Conservation (phyloP, 2,888 invertebrate species). For the Drosophila atripex region DNA sequence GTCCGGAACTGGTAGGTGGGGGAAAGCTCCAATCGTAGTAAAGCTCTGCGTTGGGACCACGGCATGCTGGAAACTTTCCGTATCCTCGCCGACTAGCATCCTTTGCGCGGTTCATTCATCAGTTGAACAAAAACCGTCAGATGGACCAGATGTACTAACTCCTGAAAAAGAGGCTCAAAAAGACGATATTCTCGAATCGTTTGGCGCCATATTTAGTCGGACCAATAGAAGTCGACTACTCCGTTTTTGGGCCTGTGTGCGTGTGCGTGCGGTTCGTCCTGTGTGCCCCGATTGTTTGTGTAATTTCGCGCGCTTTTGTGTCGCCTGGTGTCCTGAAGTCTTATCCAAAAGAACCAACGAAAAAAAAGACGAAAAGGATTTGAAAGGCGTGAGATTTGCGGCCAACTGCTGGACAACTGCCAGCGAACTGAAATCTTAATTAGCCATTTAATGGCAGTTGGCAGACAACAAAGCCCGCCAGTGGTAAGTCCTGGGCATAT, state of each 20-base stretch:
- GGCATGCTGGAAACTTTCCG: slow-evolving; percentile 59
- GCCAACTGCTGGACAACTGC: slow-evolving; percentile 63
- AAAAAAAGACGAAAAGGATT: slow-evolving; percentile 38
- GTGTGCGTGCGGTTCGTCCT: slow-evolving; percentile 21
- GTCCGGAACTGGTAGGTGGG: slow-evolving; percentile 9
- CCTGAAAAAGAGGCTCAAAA: slow-evolving; percentile 30
- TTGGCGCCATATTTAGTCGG: slow-evolving; percentile 71
- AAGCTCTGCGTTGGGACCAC: slow-evolving; percentile 60
- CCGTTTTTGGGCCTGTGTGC: slow-evolving; percentile 24
- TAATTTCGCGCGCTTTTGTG: slow-evolving; percentile 74
- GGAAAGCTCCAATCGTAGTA: slow-evolving; percentile 64
- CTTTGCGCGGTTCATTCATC: slow-evolving; percentile 70
- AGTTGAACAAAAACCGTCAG: slow-evolving; percentile 71
- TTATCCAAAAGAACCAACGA: slow-evolving; percentile 30
- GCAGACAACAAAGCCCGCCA: slow-evolving; percentile 65
- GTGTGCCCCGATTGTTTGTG: slow-evolving; percentile 44
- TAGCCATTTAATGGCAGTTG: slow-evolving; percentile 63
- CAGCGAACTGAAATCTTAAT: slow-evolving; percentile 64
- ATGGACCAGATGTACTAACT: slow-evolving; percentile 58
- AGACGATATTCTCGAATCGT: slow-evolving; percentile 49
- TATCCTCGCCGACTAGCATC: slow-evolving; percentile 67
- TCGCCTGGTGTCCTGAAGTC: slow-evolving; percentile 42
- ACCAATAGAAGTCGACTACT: slow-evolving; percentile 43
- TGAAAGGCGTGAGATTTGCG: slow-evolving; percentile 50
- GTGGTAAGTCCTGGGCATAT: slow-evolving; percentile 50